phyloP scores from a whole-genome alignment of 2,888 invertebrate species.

The Acleris sparsana region DNA sequence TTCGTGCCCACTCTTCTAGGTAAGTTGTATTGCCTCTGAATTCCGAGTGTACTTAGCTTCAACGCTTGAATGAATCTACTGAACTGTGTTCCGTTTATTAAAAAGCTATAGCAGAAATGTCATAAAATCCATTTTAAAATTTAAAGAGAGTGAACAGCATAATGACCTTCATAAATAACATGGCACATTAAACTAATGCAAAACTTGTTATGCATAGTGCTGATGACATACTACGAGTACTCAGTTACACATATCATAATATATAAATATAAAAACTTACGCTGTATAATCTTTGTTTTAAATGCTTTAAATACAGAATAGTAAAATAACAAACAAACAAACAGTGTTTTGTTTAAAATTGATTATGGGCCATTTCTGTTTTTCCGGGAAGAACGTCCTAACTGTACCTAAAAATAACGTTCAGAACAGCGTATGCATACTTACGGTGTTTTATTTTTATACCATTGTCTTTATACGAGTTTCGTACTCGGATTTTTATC shows the following conservation, averaged over 20 bases:
- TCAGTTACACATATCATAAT: too few species aligned
- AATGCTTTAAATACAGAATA: too few species aligned
- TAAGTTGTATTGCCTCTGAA: constrained; percentile 31
- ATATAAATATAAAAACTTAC: too few species aligned
- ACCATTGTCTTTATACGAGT: constrained; percentile 30
- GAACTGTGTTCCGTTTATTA: constrained; percentile 26
- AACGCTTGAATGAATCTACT: constrained; percentile 9
- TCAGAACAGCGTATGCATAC: constrained; percentile 12
- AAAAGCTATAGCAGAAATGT: not conserved
- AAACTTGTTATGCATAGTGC: too few species aligned
- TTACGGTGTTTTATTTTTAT: constrained; percentile 19
- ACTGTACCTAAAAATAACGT: not conserved
- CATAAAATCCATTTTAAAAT: not conserved
- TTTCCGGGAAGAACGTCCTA: too few species aligned
- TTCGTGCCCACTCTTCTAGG: constrained; percentile 35
- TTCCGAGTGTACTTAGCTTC: constrained; percentile 25
- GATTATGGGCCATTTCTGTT: too few species aligned
- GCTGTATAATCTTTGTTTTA: too few species aligned
- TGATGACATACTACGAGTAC: too few species aligned
- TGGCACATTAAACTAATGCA: too few species aligned
- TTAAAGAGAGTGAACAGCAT: not conserved
- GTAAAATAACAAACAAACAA: too few species aligned
- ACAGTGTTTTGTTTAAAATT: too few species aligned
- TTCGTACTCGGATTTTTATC: constrained; percentile 30
- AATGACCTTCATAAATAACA: too few species aligned